Evolutionary conservation across 2,888 invertebrate species (phyloP), one percentile per base, ranked within the genome.

Genomic region (Eupithecia centaureata): DNA sequence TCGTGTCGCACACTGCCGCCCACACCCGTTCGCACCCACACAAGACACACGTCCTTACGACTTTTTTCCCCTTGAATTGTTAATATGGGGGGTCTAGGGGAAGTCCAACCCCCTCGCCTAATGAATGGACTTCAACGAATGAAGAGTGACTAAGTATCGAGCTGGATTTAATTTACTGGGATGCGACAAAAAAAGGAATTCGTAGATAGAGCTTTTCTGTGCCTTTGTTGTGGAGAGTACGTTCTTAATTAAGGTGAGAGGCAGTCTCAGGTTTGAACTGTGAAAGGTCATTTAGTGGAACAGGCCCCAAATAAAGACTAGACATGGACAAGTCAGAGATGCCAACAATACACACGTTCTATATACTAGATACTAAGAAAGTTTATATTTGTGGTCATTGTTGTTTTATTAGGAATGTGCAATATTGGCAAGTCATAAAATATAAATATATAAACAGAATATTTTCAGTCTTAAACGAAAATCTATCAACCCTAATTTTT

Each of bases 61-160:
- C 66, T 79, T 83, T 82, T 78, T 77, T 79, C 77, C 73, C 76
- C 77, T 86, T 86, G 86, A 85, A 86, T 86, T 81, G 84, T 83
- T 86, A 85, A 86, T 86, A 82, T 78, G 79, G 80, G 79, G 78
- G 70, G 73, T 73, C 12, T 4, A 47, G 47, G 68, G 70, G 76
- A 76, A 52, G 59, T 65, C 18, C 74, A 72, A 73, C 76, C 76
- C 72, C 74, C 80, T 80, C 79, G 71, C 72, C 74, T 84, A 84
- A 84, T 84, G 82, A 84, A 84, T 83, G 81, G 84, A 81, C 79
- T 83, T 82, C 79, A 80, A 75, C 81, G 77, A 77, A 78, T 80
- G 77, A 80, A 81, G 76, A 76, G 76, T 78, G 78, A 76, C 73
- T 72, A 73, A 73, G 72, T 73, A 73, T 76, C 74, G 73, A 71